Evolutionary conservation across 2,888 invertebrate species (phyloP).

Genomic region (Candidula unifasciata): DNA sequence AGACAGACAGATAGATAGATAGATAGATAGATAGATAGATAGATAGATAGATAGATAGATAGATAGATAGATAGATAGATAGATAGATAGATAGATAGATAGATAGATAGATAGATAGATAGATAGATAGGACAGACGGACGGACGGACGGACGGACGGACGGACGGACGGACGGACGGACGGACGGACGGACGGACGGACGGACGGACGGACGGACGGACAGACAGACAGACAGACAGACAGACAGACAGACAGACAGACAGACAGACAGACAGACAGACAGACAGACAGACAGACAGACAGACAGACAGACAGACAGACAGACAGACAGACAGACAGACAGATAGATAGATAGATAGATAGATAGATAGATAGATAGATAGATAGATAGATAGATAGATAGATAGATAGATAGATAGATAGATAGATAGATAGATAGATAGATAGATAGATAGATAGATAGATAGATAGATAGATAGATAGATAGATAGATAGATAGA

Average conservation of each 20-base stretch:
- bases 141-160: background rate
- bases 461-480: background rate
- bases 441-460: no score
- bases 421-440: background rate
- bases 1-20: background rate
- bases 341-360: background rate
- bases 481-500: background rate
- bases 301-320: background rate
- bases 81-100: constrained; percentile 21
- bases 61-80: constrained; percentile 16
- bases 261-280: background rate
- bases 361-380: constrained; percentile 16
- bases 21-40: background rate
- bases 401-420: background rate
- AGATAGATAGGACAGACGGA: background rate
- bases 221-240: background rate
- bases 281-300: no score
- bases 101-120: constrained; percentile 21
- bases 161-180: background rate
- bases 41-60: background rate
- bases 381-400: background rate
- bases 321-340: background rate
- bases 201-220: no score
- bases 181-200: no score
- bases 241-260: constrained; percentile 1